Evolutionary conservation across 2,113 vertebrate genomes (phyloP).

Genomic region (Enhydra lutris): DNA sequence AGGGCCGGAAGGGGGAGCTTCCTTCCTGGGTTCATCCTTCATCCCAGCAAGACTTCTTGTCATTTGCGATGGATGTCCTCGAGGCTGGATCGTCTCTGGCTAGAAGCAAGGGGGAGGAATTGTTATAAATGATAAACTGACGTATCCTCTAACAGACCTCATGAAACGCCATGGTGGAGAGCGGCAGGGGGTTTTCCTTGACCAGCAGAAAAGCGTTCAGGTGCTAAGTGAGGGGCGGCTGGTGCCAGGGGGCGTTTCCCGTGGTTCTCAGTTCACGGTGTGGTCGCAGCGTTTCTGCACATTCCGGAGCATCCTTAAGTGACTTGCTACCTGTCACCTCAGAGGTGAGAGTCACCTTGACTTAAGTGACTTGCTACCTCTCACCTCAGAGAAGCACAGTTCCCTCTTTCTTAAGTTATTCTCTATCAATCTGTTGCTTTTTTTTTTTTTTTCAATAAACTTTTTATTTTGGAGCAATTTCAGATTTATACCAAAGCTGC

Average conservation of each 20-base stretch:
- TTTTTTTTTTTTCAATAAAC: background rate
- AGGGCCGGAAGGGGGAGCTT: accelerated
- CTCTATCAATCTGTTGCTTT: background rate
- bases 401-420: background rate
- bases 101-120: background rate
- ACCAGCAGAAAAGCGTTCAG: background rate
- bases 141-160: background rate
- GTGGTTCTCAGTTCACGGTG: background rate
- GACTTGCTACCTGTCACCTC: background rate
- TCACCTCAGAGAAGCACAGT: background rate
- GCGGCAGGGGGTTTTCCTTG: background rate
- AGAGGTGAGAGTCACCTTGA: background rate
- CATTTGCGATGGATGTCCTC: background rate
- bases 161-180: background rate
- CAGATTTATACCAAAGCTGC: background rate
- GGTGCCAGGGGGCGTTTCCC: background rate
- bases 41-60: background rate
- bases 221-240: background rate
- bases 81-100: background rate
- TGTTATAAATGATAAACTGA: background rate
- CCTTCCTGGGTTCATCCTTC: background rate
- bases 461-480: background rate
- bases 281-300: background rate
- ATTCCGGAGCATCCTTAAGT: background rate
- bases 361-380: background rate